phyloP scores from a whole-genome alignment of 2,797 vertebrate species.

The Bradypus variegatus region DNA sequence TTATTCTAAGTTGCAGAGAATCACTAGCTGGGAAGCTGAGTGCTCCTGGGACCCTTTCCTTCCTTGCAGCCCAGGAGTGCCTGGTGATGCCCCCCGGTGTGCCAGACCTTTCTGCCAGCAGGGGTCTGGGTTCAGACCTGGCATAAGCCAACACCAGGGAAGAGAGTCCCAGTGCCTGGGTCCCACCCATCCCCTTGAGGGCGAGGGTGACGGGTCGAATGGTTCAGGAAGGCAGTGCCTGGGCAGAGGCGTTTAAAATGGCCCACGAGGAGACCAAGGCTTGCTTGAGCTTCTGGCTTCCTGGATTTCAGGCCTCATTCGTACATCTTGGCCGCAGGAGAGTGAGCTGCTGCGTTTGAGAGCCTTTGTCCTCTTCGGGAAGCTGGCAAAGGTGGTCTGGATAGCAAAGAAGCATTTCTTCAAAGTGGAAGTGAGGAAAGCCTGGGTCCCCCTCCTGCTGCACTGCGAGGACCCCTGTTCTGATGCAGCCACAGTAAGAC shows the following conservation, averaged over 20 bases:
- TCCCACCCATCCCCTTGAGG: fast-evolving
- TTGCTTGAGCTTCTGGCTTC: neutral
- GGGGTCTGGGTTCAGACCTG: fast-evolving
- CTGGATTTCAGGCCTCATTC: fast-evolving
- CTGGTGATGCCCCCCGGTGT: fast-evolving
- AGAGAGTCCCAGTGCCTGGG: neutral
- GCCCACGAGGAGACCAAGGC: neutral
- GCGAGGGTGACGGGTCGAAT: too few relatives aligned
- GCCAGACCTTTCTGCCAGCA: too few relatives aligned
- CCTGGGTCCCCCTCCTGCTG: conserved; percentile 59
- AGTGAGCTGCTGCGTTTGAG: conserved; percentile 1
- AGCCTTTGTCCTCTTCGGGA: conserved; percentile 53
- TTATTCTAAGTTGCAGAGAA: too few relatives aligned
- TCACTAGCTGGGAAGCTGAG: neutral
- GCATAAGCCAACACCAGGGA: neutral
- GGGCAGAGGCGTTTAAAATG: neutral
- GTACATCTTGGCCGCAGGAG: conserved; percentile 5
- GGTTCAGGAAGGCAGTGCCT: too few relatives aligned
- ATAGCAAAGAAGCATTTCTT: conserved; percentile 55
- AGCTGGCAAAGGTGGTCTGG: conserved; percentile 41
- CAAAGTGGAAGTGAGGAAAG: conserved; percentile 51
- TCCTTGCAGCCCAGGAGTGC: fast-evolving
- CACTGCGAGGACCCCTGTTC: conserved; percentile 62
- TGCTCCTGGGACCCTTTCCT: neutral
- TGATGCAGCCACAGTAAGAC: conserved; percentile 13